These are phyloP conservation scores for Antennarius striatus DNA, from an alignment of 2,113 vertebrate species.

Conservation along the genomic window DNA sequence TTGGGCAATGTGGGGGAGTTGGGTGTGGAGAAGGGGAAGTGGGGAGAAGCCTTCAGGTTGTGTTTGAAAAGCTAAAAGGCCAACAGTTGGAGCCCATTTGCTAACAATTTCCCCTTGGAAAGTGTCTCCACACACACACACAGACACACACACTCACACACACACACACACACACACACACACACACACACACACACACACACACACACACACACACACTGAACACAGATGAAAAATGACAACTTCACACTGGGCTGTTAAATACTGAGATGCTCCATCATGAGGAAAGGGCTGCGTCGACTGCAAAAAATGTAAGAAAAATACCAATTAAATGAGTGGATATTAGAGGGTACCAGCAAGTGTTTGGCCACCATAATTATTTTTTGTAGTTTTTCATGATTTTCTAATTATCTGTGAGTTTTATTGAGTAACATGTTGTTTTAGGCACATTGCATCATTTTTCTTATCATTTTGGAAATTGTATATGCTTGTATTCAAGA, in stretches of 20 bases:
- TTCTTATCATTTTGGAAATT: neutral
- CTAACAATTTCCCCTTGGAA: conserved; percentile 76
- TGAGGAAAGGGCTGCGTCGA: conserved; percentile 24
- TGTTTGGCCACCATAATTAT: conserved; percentile 17
- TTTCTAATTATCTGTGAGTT: neutral
- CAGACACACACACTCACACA: conserved; percentile 26
- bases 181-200: conserved; percentile 31
- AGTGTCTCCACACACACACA: conserved; percentile 65
- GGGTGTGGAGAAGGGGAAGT: conserved; percentile 38
- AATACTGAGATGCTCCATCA: conserved; percentile 45
- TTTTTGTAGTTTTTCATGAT: neutral
- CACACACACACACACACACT: conserved; percentile 20
- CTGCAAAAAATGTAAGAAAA: conserved; percentile 37
- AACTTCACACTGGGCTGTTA: conserved; percentile 50
- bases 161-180: conserved; percentile 20
- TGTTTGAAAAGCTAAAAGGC: conserved; percentile 75
- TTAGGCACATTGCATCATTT: too few relatives aligned
- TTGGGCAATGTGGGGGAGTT: conserved; percentile 12
- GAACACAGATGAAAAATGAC: conserved; percentile 53
- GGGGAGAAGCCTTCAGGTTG: conserved; percentile 62
- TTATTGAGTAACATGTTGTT: neutral
- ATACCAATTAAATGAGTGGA: conserved; percentile 15
- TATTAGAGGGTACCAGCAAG: conserved; percentile 18
- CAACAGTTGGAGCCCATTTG: conserved; percentile 78
- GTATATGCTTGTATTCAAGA: conserved; percentile 1